These are phyloP conservation scores for Notolepis coatsorum DNA, from an alignment of 2,797 vertebrate genomes.

Conservation along the genomic window DNA sequence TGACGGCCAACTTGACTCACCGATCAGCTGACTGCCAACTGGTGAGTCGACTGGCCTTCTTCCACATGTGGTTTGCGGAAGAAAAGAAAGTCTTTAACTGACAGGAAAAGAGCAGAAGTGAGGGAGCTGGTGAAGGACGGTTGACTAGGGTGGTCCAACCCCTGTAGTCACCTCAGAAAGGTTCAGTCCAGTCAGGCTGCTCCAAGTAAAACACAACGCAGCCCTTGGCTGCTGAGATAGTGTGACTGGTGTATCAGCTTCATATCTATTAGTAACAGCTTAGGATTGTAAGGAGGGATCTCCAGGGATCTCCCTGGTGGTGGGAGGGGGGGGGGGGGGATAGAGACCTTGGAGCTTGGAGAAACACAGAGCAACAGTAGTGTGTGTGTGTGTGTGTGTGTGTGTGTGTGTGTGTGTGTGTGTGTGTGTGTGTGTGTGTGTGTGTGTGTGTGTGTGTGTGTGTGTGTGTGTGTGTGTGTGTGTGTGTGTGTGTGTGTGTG, in stretches of 20 bases:
- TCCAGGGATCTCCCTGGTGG: no score
- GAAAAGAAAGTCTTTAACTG: no score
- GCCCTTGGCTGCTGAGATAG: slow-evolving; percentile 7
- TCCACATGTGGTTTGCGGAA: no score
- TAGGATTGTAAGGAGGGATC: not conserved
- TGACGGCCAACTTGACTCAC: not conserved
- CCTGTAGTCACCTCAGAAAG: slow-evolving; percentile 31
- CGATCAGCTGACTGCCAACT: no score
- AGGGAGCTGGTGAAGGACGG: not conserved
- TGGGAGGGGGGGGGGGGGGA: no score
- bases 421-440: not conserved
- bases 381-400: not conserved
- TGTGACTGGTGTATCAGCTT: slow-evolving; percentile 21
- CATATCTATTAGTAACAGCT: slow-evolving; percentile 36
- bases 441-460: not conserved
- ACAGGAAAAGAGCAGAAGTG: slow-evolving; percentile 9
- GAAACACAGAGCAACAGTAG: slow-evolving; percentile 48
- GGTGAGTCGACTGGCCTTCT: not conserved
- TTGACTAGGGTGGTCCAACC: slow-evolving; percentile 43
- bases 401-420: slow-evolving; percentile 6
- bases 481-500: not conserved
- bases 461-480: not conserved
- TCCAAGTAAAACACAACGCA: slow-evolving; percentile 48
- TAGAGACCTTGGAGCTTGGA: no score
- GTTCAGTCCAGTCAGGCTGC: slow-evolving; percentile 9